Evolutionary conservation across 2,888 invertebrate species (phyloP).

Genomic region (Trisateles emortualis): DNA sequence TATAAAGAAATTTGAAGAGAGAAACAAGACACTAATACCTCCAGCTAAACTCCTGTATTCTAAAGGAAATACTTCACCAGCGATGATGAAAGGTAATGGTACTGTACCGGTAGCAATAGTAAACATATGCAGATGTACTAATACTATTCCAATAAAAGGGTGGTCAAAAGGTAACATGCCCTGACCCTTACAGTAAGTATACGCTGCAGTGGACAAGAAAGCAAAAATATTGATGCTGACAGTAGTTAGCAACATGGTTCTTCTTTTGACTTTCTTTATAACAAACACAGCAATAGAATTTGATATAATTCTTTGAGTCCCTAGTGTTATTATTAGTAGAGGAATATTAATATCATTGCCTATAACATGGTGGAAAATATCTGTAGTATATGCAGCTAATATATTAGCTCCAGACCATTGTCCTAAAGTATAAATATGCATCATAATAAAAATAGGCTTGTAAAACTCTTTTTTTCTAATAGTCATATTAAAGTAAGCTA

Average conservation of each 20-base stretch:
- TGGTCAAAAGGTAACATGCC: slow-evolving; percentile 56
- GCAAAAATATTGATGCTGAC: slow-evolving; percentile 53
- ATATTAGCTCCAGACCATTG: slow-evolving; percentile 67
- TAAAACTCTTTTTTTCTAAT: slow-evolving; percentile 64
- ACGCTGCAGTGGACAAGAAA: slow-evolving; percentile 57
- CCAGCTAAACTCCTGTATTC: slow-evolving; percentile 87
- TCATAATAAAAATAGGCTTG: slow-evolving; percentile 68
- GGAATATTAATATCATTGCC: slow-evolving; percentile 56
- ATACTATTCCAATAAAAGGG: slow-evolving; percentile 58
- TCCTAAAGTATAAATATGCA: slow-evolving; percentile 61
- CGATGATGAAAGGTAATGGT: slow-evolving; percentile 89
- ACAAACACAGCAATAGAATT: slow-evolving; percentile 58
- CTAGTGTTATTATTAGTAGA: slow-evolving; percentile 58
- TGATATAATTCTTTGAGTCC: slow-evolving; percentile 60
- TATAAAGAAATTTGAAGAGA: slow-evolving; percentile 66
- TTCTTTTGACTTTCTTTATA: slow-evolving; percentile 60
- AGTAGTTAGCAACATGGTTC: slow-evolving; percentile 61
- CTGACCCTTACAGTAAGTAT: slow-evolving; percentile 57
- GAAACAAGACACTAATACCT: slow-evolving; percentile 64
- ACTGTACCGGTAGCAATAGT: slow-evolving; percentile 86
- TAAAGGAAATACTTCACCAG: slow-evolving; percentile 89
- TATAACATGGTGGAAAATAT: slow-evolving; percentile 59
- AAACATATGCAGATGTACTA: slow-evolving; percentile 76
- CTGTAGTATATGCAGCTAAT: slow-evolving; percentile 60
- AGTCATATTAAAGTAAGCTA: slow-evolving; percentile 48